A percentile compares a stretch with the other conserved stretches of the same genome.
These are phyloP conservation scores for Lordiphosa fenestrarum DNA, from an alignment of 2,888 invertebrate species.

Conservation along the genomic window DNA sequence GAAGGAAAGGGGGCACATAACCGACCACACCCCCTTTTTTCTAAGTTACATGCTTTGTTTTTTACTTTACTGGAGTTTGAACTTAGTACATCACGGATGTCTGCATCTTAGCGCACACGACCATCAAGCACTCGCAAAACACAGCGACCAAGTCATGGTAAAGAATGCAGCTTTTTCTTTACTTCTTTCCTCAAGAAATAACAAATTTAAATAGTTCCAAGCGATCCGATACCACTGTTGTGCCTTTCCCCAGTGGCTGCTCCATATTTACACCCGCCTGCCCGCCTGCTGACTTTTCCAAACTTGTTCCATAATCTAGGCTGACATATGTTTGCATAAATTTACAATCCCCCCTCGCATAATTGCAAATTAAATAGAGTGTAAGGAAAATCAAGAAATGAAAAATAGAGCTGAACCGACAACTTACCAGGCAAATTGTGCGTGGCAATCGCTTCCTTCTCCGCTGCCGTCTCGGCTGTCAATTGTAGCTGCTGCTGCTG, in stretches of 20 bases:
- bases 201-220: no score
- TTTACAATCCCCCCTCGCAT: conserved; percentile 49
- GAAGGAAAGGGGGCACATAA: no score
- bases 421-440: conserved; percentile 58
- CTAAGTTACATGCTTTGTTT: no score
- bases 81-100: no score
- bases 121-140: no score
- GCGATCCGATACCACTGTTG: conserved; percentile 16
- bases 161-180: no score
- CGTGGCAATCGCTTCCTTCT: conserved; percentile 20
- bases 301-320: conserved; percentile 61
- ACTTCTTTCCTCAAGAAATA: no score
- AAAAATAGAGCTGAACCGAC: conserved; percentile 24
- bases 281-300: conserved; percentile 25
- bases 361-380: conserved; percentile 63
- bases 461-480: conserved; percentile 14
- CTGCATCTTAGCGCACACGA: no score
- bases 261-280: conserved; percentile 14
- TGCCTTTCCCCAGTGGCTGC: conserved; percentile 13
- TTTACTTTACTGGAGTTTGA: no score
- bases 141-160: no score
- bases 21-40: no score
- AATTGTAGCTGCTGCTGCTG: conserved; percentile 29
- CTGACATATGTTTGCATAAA: conserved; percentile 73
- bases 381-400: conserved; percentile 41